A percentile compares a stretch with the other conserved stretches of the same genome.
Conservation (phyloP, 2,113 vertebrate species). For the Hyla sarda region DNA sequence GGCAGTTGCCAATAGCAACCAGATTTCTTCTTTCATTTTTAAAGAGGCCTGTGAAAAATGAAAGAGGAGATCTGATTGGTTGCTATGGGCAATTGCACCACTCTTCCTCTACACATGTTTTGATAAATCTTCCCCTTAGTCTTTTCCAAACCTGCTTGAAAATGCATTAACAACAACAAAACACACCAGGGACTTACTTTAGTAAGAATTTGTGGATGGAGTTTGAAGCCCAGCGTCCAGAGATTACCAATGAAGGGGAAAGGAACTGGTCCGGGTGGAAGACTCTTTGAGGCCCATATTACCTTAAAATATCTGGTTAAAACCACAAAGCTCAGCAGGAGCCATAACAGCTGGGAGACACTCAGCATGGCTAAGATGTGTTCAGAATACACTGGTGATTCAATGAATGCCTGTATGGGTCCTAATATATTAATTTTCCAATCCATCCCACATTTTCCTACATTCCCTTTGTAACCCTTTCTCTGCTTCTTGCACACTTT, state of each 20-base stretch:
- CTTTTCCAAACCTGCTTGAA: neutral
- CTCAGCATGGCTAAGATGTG: slow-evolving; percentile 49
- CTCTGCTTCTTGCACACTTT: no score
- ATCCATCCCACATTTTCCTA: no score
- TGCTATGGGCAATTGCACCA: no score
- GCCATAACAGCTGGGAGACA: slow-evolving; percentile 60
- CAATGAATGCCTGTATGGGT: no score
- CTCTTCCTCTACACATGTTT: no score
- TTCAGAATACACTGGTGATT: neutral
- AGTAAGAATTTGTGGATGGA: slow-evolving; percentile 65
- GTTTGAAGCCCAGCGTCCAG: slow-evolving; percentile 65
- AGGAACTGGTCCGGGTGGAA: slow-evolving; percentile 69
- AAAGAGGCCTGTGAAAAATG: no score
- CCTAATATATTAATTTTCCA: no score
- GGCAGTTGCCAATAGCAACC: no score
- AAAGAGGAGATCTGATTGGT: no score
- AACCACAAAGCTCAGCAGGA: slow-evolving; percentile 54
- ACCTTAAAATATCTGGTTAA: slow-evolving; percentile 63
- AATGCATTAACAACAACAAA: neutral
- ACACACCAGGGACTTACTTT: slow-evolving; percentile 61
- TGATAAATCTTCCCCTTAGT: no score
- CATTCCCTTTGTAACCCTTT: no score
- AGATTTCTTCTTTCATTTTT: no score
- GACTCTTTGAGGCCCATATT: slow-evolving; percentile 52
- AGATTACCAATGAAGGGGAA: slow-evolving; percentile 66